phyloP scores from a whole-genome alignment of 2,797 vertebrate genomes.

The Stomatorhinus walkeri region DNA sequence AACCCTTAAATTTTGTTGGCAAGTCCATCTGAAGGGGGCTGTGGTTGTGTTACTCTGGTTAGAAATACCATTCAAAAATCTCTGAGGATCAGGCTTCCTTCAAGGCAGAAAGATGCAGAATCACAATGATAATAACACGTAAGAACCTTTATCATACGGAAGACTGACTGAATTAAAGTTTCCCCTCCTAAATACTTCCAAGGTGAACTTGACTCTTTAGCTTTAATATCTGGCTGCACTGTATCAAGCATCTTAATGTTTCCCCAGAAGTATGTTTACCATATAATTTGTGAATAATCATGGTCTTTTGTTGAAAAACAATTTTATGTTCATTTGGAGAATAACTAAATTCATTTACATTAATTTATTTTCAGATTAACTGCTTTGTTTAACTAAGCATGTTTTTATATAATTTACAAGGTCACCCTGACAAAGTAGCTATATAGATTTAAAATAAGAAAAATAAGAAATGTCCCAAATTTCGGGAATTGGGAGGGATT shows the following conservation, averaged over 20 bases:
- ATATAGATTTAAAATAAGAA: constrained; percentile 29
- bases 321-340: constrained; percentile 50
- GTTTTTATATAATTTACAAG: constrained; percentile 43
- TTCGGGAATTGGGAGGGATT: constrained; percentile 51
- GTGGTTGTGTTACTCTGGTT: neutral
- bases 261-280: neutral
- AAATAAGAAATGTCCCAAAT: constrained; percentile 35
- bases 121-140: neutral
- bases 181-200: neutral
- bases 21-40: neutral
- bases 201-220: neutral
- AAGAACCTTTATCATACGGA: neutral
- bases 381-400: constrained; percentile 42
- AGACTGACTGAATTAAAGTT: neutral
- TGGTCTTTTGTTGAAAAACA: constrained; percentile 56
- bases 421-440: constrained; percentile 38
- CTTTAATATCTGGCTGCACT: neutral
- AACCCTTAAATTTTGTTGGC: neutral
- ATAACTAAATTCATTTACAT: constrained; percentile 46
- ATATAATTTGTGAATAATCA: constrained; percentile 37
- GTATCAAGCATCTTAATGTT: neutral
- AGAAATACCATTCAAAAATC: neutral
- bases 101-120: neutral
- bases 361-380: constrained; percentile 14
- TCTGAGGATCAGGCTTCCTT: neutral